phyloP scores from a whole-genome alignment of 2,888 invertebrate genomes.

The Tenthredo scrophulariae region DNA sequence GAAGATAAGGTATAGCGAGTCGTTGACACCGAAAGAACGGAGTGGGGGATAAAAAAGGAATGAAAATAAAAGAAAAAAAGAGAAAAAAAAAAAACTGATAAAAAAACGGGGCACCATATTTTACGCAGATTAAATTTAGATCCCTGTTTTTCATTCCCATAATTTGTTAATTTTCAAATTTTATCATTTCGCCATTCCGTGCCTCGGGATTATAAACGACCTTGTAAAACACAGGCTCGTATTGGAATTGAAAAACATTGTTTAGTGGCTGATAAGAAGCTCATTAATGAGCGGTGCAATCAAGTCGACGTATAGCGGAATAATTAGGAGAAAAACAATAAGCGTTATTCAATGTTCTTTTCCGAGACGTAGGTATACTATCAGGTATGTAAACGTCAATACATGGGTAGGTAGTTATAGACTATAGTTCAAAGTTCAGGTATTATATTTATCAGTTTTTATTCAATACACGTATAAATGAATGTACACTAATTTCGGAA shows the following conservation, averaged over 20 bases:
- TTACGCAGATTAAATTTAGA: background rate
- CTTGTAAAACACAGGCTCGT: conserved; percentile 1
- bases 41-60: background rate
- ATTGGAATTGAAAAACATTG: conserved; percentile 25
- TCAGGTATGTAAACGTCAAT: no score
- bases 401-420: no score
- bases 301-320: background rate
- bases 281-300: conserved; percentile 16
- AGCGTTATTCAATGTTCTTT: background rate
- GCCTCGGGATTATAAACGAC: background rate
- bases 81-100: background rate
- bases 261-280: conserved; percentile 20
- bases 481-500: background rate
- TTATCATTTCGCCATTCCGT: background rate
- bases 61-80: background rate
- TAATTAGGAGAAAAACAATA: conserved; percentile 4
- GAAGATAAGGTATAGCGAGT: background rate
- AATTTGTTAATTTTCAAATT: background rate
- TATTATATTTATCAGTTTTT: background rate
- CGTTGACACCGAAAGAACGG: background rate
- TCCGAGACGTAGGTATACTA: background rate
- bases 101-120: background rate
- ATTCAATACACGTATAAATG: background rate
- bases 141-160: background rate
- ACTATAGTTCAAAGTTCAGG: no score